Evolutionary conservation across 2,888 invertebrate genomes (phyloP), one percentile per base, ranked within the genome.

Genomic region (Agriopis leucophaearia): DNA sequence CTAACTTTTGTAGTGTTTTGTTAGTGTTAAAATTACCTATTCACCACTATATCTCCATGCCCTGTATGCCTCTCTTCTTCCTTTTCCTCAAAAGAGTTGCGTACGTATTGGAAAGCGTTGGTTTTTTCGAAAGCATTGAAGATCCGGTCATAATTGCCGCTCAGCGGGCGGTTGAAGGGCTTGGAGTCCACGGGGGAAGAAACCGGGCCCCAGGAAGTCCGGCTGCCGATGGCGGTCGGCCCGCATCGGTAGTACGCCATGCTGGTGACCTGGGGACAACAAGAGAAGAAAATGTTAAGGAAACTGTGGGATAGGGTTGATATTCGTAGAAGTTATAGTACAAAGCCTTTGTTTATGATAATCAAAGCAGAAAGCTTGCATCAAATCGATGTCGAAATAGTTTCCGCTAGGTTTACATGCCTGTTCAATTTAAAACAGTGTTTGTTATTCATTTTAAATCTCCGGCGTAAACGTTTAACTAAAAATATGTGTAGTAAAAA

Each of bases 161-260:
- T 93, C 65, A 93, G 81, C 6, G 94, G 94, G 12, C 93, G 84
- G 66, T 90, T 89, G 81, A 83, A 91, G 78, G 82, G 81, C 84
- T 88, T 91, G 50, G 36, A 15, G 70, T 89, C 86, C 68, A 86
- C 78, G 54, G 90, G 88, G 44, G 95, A 94, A 63, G 95, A 92
- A 44, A 73, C 74, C 15, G 77, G 95, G 9, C 95, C 95, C 96
- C 96, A 96, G 18, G 94, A 94, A n/a, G 91, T 88, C 73, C 93
- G 88, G 86, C 87, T 92, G 70, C 91, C 91, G 81, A 93, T 87
- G 56, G 90, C 92, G 12, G 92, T 92, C 45, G 92, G 92, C 27
- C 92, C 92, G 81, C 90, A 92, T 66, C 92, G 89, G 81, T 92
- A 92, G 78, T 85, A 92, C 73, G 93, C 90, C 94, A 94, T 93